Conservation (phyloP, 2,888 invertebrate species). For the Drosophila neonasuta region DNA sequence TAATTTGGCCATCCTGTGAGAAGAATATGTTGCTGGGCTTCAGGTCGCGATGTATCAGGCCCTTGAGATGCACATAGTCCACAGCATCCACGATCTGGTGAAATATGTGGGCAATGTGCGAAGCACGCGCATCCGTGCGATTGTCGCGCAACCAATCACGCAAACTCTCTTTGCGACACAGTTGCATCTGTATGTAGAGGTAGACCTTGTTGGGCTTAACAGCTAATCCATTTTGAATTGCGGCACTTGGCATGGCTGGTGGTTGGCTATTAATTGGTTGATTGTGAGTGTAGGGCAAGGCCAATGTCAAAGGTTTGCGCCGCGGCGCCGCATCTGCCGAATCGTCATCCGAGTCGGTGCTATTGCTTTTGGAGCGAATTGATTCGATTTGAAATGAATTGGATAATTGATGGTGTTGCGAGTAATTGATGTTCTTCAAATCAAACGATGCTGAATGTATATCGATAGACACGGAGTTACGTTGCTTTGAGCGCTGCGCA, state of each 20-base stretch:
- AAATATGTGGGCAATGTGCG: conserved; percentile 87
- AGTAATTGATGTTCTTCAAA: conserved; percentile 73
- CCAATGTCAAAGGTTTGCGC: conserved; percentile 80
- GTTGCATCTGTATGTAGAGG: conserved; percentile 98
- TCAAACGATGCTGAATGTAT: conserved; percentile 77
- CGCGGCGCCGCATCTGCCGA: conserved; percentile 36
- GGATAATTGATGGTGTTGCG: conserved; percentile 76
- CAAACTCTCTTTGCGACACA: conserved; percentile 93
- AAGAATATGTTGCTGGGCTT: conserved; percentile 98
- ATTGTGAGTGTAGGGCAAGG: conserved; percentile 62
- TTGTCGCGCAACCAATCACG: conserved; percentile 93
- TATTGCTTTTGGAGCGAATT: conserved; percentile 70
- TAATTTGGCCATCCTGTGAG: conserved; percentile 93
- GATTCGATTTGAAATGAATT: conserved; percentile 82
- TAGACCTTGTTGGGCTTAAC: conserved; percentile 84
- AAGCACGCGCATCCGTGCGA: conserved; percentile 82
- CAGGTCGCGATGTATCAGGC: conserved; percentile 97
- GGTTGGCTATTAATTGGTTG: conserved; percentile 27
- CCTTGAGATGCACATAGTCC: conserved; percentile 95
- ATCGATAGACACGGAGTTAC: conserved; percentile 73
- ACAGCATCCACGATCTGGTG: conserved; percentile 96
- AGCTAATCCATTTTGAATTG: conserved; percentile 39
- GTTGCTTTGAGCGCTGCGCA: conserved; percentile 20
- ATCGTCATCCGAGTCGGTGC: conserved; percentile 49
- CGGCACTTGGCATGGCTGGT: conserved; percentile 31